Evolutionary conservation across 1,140 invertebrate species (phyloP).

Genomic region (Dendroctonus valens): DNA sequence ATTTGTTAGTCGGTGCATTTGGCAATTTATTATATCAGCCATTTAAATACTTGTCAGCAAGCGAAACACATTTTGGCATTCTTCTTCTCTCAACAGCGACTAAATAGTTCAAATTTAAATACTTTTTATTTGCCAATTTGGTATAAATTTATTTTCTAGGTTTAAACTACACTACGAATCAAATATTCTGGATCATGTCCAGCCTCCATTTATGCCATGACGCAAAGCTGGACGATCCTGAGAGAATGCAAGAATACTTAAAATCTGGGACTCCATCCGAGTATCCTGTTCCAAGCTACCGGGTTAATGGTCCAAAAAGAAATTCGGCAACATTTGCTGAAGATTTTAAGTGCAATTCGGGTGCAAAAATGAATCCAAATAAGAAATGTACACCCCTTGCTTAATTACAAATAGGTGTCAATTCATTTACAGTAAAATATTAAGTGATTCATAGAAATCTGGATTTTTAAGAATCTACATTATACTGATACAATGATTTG

Average conservation of each 20-base stretch:
- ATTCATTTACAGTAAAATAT: not conserved
- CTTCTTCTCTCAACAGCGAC: too few species aligned
- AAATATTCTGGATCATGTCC: constrained; percentile 1
- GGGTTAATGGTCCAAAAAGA: not conserved
- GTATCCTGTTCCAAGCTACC: not conserved
- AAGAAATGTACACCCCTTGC: not conserved
- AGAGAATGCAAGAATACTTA: not conserved
- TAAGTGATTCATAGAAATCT: too few species aligned
- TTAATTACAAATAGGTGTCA: not conserved
- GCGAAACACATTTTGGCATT: too few species aligned
- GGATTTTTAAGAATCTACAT: too few species aligned
- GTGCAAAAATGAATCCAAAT: not conserved
- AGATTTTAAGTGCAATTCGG: not conserved
- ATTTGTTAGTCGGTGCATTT: too few species aligned
- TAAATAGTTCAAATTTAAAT: too few species aligned
- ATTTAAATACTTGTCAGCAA: too few species aligned
- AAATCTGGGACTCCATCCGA: not conserved
- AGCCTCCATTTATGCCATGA: not conserved
- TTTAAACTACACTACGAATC: not conserved
- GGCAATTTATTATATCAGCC: too few species aligned
- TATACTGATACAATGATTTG: too few species aligned
- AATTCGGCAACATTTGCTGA: not conserved
- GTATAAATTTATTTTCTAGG: not conserved
- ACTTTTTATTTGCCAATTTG: too few species aligned
- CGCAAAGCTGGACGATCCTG: not conserved